phyloP scores from a whole-genome alignment of 2,113 vertebrate genomes.

The Tachysurus fulvidraco region DNA sequence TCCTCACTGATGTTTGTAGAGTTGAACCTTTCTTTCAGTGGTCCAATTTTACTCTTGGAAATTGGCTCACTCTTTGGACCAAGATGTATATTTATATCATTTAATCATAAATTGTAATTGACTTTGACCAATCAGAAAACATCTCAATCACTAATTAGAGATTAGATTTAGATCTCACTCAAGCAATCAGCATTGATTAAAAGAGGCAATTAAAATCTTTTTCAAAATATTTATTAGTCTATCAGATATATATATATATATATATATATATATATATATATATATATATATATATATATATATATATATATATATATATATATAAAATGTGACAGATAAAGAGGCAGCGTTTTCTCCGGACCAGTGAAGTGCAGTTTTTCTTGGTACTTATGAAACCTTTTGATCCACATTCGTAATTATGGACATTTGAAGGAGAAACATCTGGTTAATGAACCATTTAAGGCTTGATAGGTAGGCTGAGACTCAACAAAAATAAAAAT shows the following conservation, averaged over 20 bases:
- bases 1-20: not conserved
- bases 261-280: too few relatives aligned
- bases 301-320: not conserved
- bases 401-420: constrained; percentile 21
- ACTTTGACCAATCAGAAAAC: not conserved
- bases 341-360: constrained; percentile 21
- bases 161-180: not conserved
- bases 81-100: not conserved
- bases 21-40: not conserved
- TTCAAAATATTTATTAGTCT: not conserved
- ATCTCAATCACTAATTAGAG: constrained; percentile 10
- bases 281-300: not conserved
- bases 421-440: not conserved
- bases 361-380: constrained; percentile 33
- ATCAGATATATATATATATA: not conserved
- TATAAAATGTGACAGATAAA: constrained; percentile 12
- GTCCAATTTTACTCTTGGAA: not conserved
- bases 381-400: constrained; percentile 28
- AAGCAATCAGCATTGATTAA: not conserved
- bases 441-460: not conserved
- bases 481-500: constrained; percentile 1
- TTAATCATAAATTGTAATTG: not conserved
- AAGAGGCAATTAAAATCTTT: constrained; percentile 3
- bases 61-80: not conserved
- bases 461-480: not conserved